A percentile compares a stretch with the other conserved stretches of the same genome.
phyloP scores from a whole-genome alignment of 2,888 invertebrate genomes.

The Blera fallax region DNA sequence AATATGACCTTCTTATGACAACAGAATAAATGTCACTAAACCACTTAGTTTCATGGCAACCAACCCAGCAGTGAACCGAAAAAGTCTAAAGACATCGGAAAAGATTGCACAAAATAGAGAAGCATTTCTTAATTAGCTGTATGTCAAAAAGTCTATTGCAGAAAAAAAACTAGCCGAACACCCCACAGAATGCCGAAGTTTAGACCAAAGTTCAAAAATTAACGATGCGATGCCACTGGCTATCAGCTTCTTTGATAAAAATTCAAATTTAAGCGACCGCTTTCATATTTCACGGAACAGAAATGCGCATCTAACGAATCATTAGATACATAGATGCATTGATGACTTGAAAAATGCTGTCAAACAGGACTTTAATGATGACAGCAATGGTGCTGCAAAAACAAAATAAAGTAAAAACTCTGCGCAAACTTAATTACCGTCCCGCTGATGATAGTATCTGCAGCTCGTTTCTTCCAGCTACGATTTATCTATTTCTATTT shows the following conservation, averaged over 20 bases:
- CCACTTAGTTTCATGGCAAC: no score
- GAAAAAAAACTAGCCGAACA: background rate
- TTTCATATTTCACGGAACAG: background rate
- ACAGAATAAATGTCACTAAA: no score
- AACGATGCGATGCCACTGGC: background rate
- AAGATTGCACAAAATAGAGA: no score
- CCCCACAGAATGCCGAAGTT: background rate
- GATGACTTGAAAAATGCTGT: background rate
- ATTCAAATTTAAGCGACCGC: background rate
- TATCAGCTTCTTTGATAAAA: background rate
- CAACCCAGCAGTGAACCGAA: no score
- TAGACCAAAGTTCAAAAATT: background rate
- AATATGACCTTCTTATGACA: no score
- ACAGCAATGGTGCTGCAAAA: background rate
- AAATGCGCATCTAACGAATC: background rate
- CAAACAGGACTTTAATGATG: slow-evolving; percentile 13
- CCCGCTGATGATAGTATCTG: background rate
- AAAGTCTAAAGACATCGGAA: no score
- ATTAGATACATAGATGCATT: background rate
- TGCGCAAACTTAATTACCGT: background rate
- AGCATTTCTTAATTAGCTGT: background rate
- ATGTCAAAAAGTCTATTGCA: background rate
- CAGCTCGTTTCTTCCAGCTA: background rate
- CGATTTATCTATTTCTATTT: background rate
- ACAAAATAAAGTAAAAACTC: background rate